Conservation (phyloP, 1,140 invertebrate species). For the Heliconius eleuchia region DNA sequence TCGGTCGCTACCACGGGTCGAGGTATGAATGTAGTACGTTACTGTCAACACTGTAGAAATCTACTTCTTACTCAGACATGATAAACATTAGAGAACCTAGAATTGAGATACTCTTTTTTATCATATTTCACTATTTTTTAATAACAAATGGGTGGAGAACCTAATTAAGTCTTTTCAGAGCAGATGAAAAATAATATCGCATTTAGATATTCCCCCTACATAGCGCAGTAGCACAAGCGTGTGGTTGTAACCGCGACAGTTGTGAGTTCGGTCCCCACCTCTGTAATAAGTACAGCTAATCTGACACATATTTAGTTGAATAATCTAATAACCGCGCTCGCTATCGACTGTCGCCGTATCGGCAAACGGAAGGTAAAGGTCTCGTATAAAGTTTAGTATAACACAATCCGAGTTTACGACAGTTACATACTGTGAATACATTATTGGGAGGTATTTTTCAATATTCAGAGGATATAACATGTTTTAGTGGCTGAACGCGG, state of each 20-base stretch:
- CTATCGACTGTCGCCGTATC: background rate
- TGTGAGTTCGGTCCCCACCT: too few relatives aligned
- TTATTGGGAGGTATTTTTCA: conserved; percentile 24
- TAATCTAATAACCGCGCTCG: background rate
- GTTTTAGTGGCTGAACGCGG: conserved; percentile 8
- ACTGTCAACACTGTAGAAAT: background rate
- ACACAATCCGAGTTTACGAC: conserved; percentile 22
- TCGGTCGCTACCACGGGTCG: background rate
- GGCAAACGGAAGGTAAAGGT: background rate
- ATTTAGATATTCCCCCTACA: too few relatives aligned
- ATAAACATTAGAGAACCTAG: background rate
- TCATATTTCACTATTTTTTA: background rate
- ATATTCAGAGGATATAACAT: conserved; percentile 26
- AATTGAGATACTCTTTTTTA: background rate
- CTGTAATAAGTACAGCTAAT: too few relatives aligned
- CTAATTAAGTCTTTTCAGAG: too few relatives aligned
- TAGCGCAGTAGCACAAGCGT: too few relatives aligned
- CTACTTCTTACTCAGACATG: background rate
- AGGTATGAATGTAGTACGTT: background rate
- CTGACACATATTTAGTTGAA: background rate
- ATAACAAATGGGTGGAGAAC: too few relatives aligned
- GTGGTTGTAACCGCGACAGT: too few relatives aligned
- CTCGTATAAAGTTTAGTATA: conserved; percentile 11
- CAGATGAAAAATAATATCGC: too few relatives aligned
- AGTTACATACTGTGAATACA: conserved; percentile 14